phyloP scores from a whole-genome alignment of 2,888 invertebrate species.

The Seladonia tumulorum region DNA sequence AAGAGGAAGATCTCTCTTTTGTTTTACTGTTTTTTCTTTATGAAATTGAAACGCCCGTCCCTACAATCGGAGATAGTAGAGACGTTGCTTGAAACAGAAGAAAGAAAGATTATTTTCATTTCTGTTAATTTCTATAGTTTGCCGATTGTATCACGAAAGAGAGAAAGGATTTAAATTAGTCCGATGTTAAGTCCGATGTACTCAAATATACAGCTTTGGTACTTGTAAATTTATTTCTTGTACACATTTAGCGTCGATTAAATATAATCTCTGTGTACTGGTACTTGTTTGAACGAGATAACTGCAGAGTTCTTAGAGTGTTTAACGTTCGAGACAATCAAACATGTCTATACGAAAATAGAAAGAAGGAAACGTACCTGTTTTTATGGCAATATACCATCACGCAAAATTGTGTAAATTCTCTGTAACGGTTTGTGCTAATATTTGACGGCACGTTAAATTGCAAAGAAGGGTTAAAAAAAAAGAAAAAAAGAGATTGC shows the following conservation, averaged over 20 bases:
- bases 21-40: background rate
- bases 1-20: background rate
- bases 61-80: slow-evolving; percentile 6
- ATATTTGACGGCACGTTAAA: slow-evolving; percentile 6
- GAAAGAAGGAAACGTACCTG: background rate
- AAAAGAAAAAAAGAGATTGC: background rate
- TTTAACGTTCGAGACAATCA: background rate
- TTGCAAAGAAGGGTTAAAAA: slow-evolving; percentile 3
- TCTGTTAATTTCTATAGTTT: slow-evolving; percentile 10
- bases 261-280: slow-evolving; percentile 18
- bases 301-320: background rate
- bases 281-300: background rate
- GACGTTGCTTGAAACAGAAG: background rate
- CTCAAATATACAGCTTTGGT: slow-evolving; percentile 25
- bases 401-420: slow-evolving; percentile 23
- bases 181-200: slow-evolving; percentile 17
- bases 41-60: background rate
- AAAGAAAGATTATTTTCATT: background rate
- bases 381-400: slow-evolving; percentile 9
- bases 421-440: slow-evolving; percentile 13
- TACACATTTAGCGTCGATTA: slow-evolving; percentile 11
- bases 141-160: slow-evolving; percentile 2
- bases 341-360: background rate
- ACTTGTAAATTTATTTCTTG: slow-evolving; percentile 21
- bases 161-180: slow-evolving; percentile 28